Evolutionary conservation across 2,113 vertebrate species (phyloP).

Genomic region (Sclerurus mexicanus): DNA sequence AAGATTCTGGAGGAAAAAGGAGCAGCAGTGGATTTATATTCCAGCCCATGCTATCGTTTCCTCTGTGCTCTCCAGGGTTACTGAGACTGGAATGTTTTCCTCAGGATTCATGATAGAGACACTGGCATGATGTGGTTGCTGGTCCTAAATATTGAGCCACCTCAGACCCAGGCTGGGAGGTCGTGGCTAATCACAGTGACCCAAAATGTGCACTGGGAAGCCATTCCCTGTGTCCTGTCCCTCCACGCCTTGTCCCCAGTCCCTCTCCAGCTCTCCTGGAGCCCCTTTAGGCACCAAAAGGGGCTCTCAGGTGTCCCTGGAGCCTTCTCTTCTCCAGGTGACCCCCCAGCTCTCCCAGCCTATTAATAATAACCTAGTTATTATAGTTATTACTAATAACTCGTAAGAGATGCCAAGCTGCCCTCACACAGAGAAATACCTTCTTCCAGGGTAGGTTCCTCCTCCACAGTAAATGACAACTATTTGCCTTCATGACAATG

Average conservation of each 20-base stretch:
- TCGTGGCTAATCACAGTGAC: background rate
- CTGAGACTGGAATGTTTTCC: background rate
- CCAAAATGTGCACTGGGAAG: background rate
- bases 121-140: fast-evolving
- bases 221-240: background rate
- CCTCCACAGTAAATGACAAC: background rate
- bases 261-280: background rate
- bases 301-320: background rate
- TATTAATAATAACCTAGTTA: background rate
- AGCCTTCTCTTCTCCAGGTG: background rate
- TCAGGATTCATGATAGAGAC: background rate
- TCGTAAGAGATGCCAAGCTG: background rate
- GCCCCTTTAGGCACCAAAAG: background rate
- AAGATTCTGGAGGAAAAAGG: background rate
- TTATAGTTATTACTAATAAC: background rate
- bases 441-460: background rate
- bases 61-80: background rate
- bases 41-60: background rate
- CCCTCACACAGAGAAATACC: background rate
- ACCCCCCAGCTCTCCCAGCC: background rate
- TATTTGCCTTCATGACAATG: fast-evolving
- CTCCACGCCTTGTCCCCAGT: background rate
- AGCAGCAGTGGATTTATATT: background rate
- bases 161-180: background rate
- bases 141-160: background rate